A percentile compares a stretch with the other conserved stretches of the same genome.
phyloP scores from a whole-genome alignment of 2,888 invertebrate species.

The Baccha elongata region DNA sequence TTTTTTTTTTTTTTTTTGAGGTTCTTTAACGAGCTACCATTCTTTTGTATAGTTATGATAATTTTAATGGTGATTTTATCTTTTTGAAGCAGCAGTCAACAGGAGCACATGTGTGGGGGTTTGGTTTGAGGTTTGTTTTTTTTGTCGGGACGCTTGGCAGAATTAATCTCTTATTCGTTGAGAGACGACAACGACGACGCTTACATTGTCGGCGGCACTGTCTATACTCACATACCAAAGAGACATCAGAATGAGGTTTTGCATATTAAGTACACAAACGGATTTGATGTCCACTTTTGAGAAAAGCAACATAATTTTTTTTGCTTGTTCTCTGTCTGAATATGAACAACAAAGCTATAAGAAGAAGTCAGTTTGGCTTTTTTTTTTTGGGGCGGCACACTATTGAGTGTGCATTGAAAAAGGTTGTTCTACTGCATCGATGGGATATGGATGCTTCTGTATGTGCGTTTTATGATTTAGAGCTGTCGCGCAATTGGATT shows the following conservation, averaged over 20 bases:
- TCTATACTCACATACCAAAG: slow-evolving; percentile 37
- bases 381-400: slow-evolving; percentile 39
- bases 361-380: too few relatives aligned
- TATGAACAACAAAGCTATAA: too few relatives aligned
- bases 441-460: slow-evolving; percentile 11
- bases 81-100: slow-evolving; percentile 73
- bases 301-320: slow-evolving; percentile 45
- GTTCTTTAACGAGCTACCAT: slow-evolving; percentile 69
- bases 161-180: slow-evolving; percentile 68
- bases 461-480: slow-evolving; percentile 60
- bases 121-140: slow-evolving; percentile 31
- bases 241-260: slow-evolving; percentile 63
- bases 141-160: slow-evolving; percentile 22
- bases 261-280: slow-evolving; percentile 70
- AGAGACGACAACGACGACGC: slow-evolving; percentile 20
- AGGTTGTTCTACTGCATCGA: slow-evolving; percentile 1
- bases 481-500: slow-evolving; percentile 54
- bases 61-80: slow-evolving; percentile 74
- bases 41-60: slow-evolving; percentile 72
- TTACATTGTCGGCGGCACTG: slow-evolving; percentile 22
- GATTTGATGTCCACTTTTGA: slow-evolving; percentile 59
- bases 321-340: slow-evolving; percentile 20
- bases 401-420: slow-evolving; percentile 17
- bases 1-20: slow-evolving; percentile 36
- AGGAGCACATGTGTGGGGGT: slow-evolving; percentile 66